Base-by-base conservation (phyloP, 2,888 invertebrate species). In the Andrena minutula region DNA sequence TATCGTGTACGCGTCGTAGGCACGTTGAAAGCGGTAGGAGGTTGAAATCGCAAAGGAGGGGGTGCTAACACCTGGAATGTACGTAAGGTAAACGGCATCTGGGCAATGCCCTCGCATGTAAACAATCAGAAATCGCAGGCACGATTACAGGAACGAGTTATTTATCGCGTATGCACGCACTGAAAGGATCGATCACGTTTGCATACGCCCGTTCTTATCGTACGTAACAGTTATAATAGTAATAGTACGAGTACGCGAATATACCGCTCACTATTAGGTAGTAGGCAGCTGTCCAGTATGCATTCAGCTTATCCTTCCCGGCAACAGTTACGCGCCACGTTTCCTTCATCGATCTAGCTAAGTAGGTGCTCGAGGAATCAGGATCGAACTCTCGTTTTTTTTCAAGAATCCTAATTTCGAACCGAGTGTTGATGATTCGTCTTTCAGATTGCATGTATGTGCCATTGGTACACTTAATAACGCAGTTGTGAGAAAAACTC, bases 51-150 rank as follows among this genome's bases (percentile, higher is more conserved):
- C 53, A 26, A 65, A 64, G 79, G 73, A 79, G 78, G 84, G 76
- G 77, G 88, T 80, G 75, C 79, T 79, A 86, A 88, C 88, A 87
- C 85, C 85, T 88, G 90, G 90, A 89, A 90, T 91, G 91, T 88
- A 90, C 88, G 89, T 92, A 92, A 91, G 91, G 91, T 92, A 92
- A 92, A 90, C 90, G 92, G 91, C 91, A 92, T 92, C 91, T 91
- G 93, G 93, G 92, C 93, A 93, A 93, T 92, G 93, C 90, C 93
- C 93, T 93, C 92, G 89, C 89, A 92, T 93, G 93, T 93, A 93
- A 93, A 93, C 93, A 93, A 93, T 93, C 91, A 89, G 89, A 89
- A 91, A 91, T 90, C 89, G 89, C 89, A 91, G 87, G 86, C 86
- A 80, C 85, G 86, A 82, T 88, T 88, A 81, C 83, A 82, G 82